Conservation (phyloP, 2,888 invertebrate genomes). For the Nemotelus nigrinus region DNA sequence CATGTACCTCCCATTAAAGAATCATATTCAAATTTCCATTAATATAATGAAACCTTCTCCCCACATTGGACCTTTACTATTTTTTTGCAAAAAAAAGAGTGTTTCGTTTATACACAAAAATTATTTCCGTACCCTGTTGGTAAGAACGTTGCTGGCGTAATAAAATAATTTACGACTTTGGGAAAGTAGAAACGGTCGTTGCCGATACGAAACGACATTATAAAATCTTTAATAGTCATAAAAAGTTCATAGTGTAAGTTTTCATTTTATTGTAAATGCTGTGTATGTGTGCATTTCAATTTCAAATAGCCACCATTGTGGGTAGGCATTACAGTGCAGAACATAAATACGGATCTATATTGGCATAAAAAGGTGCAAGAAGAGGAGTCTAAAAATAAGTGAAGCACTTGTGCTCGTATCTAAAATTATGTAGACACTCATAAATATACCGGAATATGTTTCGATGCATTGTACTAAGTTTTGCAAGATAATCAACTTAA, state of each 20-base stretch:
- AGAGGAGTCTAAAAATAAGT: too few relatives aligned
- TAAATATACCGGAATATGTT: too few relatives aligned
- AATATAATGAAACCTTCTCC: too few relatives aligned
- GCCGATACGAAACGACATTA: conserved; percentile 39
- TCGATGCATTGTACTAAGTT: too few relatives aligned
- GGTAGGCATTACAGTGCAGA: neutral
- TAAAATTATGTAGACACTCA: too few relatives aligned
- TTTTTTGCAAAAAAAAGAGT: neutral
- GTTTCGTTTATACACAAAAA: conserved; percentile 8
- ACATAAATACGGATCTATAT: neutral
- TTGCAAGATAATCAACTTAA: neutral
- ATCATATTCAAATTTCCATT: too few relatives aligned
- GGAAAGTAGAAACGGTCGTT: conserved; percentile 34
- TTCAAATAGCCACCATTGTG: neutral
- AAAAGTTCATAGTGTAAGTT: conserved; percentile 38
- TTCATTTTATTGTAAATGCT: conserved; percentile 15
- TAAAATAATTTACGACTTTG: conserved; percentile 36
- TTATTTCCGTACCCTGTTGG: conserved; percentile 26
- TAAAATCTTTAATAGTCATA: conserved; percentile 41
- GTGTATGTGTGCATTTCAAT: neutral
- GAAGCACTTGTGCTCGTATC: too few relatives aligned
- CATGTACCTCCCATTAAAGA: too few relatives aligned
- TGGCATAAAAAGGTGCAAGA: too few relatives aligned
- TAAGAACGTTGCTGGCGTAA: conserved; percentile 13
- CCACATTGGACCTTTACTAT: neutral